Conservation (phyloP, 2,888 invertebrate species). For the Meteorus cinctellus region DNA sequence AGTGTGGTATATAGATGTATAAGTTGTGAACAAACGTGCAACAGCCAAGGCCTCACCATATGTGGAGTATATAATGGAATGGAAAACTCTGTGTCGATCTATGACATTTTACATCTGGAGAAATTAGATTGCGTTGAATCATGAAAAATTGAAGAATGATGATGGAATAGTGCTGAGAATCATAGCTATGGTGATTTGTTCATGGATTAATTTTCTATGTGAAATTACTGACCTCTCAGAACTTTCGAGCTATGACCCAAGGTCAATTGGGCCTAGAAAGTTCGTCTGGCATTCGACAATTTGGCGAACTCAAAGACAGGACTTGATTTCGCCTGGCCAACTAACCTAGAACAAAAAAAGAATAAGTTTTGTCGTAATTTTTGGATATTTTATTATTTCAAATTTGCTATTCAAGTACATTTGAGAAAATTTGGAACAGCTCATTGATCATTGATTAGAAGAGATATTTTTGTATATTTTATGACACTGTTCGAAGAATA, state of each 20-base stretch:
- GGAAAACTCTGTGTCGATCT: slow-evolving; percentile 32
- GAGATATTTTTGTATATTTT: too few species aligned
- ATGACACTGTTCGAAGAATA: background rate
- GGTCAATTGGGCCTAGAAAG: slow-evolving; percentile 45
- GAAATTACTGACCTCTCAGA: slow-evolving; percentile 48
- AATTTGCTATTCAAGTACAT: background rate
- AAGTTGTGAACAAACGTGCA: slow-evolving; percentile 14
- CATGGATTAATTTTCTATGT: slow-evolving; percentile 1
- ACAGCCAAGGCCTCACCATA: slow-evolving; percentile 50
- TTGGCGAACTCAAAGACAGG: background rate
- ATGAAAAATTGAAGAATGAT: background rate
- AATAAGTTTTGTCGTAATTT: background rate
- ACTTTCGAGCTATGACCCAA: slow-evolving; percentile 42
- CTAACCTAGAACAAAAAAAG: slow-evolving; percentile 23
- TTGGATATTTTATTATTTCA: background rate
- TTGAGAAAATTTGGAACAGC: background rate
- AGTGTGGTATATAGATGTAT: slow-evolving; percentile 8
- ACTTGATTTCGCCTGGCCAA: slow-evolving; percentile 19
- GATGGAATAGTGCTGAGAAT: background rate
- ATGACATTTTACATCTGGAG: slow-evolving; percentile 10
- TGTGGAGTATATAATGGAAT: slow-evolving; percentile 46
- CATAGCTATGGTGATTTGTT: background rate
- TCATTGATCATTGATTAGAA: too few species aligned
- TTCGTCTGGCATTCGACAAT: slow-evolving; percentile 11
- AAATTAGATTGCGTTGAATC: background rate